These are phyloP conservation scores for Drosophila burlai DNA, from an alignment of 1,140 invertebrate species.

Conservation along the genomic window DNA sequence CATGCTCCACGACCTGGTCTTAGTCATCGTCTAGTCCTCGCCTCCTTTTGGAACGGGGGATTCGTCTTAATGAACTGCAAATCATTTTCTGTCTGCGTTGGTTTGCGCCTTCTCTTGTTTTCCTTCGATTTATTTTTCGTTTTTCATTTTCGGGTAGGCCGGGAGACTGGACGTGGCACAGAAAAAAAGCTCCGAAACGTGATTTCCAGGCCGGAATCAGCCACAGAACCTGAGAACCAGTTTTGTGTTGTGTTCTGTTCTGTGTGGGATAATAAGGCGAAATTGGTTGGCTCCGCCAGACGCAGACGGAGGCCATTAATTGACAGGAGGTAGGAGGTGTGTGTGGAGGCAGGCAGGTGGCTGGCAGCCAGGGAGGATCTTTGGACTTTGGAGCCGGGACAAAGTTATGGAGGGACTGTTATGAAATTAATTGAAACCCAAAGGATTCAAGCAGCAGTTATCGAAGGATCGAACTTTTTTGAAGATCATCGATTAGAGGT, in stretches of 20 bases:
- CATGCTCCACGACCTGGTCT: conserved; percentile 34
- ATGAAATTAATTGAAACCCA: conserved; percentile 39
- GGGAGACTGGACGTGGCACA: conserved; percentile 41
- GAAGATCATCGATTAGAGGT: conserved; percentile 32
- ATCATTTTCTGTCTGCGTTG: conserved; percentile 75
- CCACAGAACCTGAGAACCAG: conserved; percentile 54
- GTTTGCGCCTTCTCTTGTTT: conserved; percentile 32
- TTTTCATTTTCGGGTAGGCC: conserved; percentile 24
- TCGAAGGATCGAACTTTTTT: conserved; percentile 17
- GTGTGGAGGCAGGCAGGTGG: conserved; percentile 43
- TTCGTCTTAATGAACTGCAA: conserved; percentile 78
- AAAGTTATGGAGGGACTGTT: conserved; percentile 23
- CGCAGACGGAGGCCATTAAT: conserved; percentile 48
- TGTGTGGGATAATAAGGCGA: conserved; percentile 75
- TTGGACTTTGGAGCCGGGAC: conserved; percentile 38
- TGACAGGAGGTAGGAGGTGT: conserved; percentile 56
- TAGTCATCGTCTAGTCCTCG: conserved; percentile 67
- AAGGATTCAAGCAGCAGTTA: neutral
- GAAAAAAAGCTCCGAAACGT: conserved; percentile 41
- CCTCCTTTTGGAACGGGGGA: conserved; percentile 42
- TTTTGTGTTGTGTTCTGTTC: conserved; percentile 23
- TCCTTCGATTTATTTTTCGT: neutral
- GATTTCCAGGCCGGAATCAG: conserved; percentile 42
- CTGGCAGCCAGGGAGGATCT: conserved; percentile 15
- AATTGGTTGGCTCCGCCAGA: conserved; percentile 59